A percentile compares a stretch with the other conserved stretches of the same genome.
These are phyloP conservation scores for Athene noctua DNA, from an alignment of 2,113 vertebrate genomes.

Conservation along the genomic window DNA sequence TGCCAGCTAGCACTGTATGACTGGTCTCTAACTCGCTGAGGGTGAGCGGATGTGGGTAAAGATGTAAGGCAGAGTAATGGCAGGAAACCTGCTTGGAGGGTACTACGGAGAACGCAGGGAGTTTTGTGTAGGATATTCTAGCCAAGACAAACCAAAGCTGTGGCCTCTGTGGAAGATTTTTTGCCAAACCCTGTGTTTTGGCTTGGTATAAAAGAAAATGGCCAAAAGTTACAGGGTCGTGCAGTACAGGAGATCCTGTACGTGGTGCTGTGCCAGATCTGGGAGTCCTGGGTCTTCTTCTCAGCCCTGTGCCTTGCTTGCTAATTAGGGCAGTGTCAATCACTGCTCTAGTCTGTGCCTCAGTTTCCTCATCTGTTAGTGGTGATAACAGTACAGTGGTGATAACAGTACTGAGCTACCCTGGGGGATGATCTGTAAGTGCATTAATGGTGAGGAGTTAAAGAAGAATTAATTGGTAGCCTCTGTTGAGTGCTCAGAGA, in stretches of 20 bases:
- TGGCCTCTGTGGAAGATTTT: neutral
- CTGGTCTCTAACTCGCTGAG: neutral
- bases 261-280: neutral
- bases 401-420: neutral
- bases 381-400: neutral
- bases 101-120: neutral
- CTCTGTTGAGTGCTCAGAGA: neutral
- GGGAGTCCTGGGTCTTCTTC: neutral
- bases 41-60: neutral
- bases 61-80: neutral
- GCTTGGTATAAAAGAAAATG: neutral
- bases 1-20: neutral
- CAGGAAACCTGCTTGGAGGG: neutral
- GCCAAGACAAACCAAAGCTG: neutral
- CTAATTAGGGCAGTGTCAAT: neutral
- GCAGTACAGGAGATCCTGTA: neutral
- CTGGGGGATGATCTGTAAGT: neutral
- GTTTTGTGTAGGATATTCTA: neutral
- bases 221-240: neutral
- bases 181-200: neutral
- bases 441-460: neutral
- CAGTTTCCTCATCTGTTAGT: slow-evolving; percentile 33
- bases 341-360: neutral
- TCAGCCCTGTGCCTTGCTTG: neutral
- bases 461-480: slow-evolving; percentile 4